Conservation (phyloP, 1,140 invertebrate genomes). For the Drosophila dunni region DNA sequence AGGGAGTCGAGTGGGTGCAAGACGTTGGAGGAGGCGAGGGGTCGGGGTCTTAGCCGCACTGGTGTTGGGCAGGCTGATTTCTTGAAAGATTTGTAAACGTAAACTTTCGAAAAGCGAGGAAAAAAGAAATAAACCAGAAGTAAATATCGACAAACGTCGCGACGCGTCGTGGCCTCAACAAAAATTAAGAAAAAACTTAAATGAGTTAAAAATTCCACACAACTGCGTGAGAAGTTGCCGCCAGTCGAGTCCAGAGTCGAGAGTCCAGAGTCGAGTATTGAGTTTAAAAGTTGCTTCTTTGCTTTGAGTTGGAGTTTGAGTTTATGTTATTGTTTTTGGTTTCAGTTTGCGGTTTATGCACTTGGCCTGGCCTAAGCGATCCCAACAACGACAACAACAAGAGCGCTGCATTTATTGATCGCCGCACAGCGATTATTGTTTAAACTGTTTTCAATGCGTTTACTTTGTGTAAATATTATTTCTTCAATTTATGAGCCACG, state of each 20-base stretch:
- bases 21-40: slow-evolving; percentile 29
- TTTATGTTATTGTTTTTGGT: slow-evolving; percentile 17
- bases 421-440: slow-evolving; percentile 80
- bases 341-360: slow-evolving; percentile 41
- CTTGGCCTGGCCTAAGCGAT: slow-evolving; percentile 24
- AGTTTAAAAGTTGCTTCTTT: slow-evolving; percentile 10
- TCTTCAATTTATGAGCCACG: slow-evolving; percentile 76
- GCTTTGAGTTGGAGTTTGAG: neutral
- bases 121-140: slow-evolving; percentile 69
- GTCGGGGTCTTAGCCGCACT: slow-evolving; percentile 12
- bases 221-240: slow-evolving; percentile 81
- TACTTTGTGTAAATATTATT: slow-evolving; percentile 81
- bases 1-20: slow-evolving; percentile 66
- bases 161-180: slow-evolving; percentile 35
- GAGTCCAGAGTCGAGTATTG: neutral
- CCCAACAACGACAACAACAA: slow-evolving; percentile 8
- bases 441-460: slow-evolving; percentile 84
- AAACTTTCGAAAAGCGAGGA: slow-evolving; percentile 69
- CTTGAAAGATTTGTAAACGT: slow-evolving; percentile 78
- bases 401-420: slow-evolving; percentile 72
- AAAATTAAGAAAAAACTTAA: slow-evolving; percentile 80
- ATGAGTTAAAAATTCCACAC: slow-evolving; percentile 80
- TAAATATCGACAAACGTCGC: slow-evolving; percentile 73
- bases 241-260: slow-evolving; percentile 28
- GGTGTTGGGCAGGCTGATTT: slow-evolving; percentile 59